Conservation (phyloP, 2,888 invertebrate species). For the Rhyacophila evoluta region DNA sequence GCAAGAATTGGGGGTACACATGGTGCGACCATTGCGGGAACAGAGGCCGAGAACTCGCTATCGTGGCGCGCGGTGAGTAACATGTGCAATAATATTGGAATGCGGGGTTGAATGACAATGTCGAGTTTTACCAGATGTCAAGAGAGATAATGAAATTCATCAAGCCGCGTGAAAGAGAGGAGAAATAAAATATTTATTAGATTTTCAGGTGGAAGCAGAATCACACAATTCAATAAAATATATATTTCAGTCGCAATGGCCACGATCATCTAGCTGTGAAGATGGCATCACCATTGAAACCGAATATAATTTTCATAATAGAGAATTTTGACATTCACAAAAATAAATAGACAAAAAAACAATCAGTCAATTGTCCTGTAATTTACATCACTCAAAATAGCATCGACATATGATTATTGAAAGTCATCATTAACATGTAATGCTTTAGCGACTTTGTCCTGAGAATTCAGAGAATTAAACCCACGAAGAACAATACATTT, state of each 20-base stretch:
- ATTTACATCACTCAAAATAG: background rate
- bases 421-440: background rate
- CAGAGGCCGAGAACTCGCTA: conserved; percentile 78
- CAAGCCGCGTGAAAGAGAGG: conserved; percentile 54
- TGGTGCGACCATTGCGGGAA: conserved; percentile 97
- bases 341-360: background rate
- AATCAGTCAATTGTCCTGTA: background rate
- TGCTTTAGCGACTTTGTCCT: conserved; percentile 16
- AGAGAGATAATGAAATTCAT: conserved; percentile 38
- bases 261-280: background rate
- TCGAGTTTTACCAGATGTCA: conserved; percentile 44
- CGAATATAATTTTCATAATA: background rate
- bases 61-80: too few relatives aligned
- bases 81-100: background rate
- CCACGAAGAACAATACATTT: background rate
- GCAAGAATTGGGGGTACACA: conserved; percentile 94
- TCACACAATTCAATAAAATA: background rate
- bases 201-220: conserved; percentile 30
- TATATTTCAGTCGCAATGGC: background rate
- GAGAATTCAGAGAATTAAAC: background rate
- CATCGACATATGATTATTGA: background rate
- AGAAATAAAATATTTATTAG: conserved; percentile 50
- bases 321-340: too few relatives aligned
- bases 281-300: background rate
- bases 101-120: conserved; percentile 27